Conservation (phyloP, 2,888 invertebrate species). For the Hartigia nigra region DNA sequence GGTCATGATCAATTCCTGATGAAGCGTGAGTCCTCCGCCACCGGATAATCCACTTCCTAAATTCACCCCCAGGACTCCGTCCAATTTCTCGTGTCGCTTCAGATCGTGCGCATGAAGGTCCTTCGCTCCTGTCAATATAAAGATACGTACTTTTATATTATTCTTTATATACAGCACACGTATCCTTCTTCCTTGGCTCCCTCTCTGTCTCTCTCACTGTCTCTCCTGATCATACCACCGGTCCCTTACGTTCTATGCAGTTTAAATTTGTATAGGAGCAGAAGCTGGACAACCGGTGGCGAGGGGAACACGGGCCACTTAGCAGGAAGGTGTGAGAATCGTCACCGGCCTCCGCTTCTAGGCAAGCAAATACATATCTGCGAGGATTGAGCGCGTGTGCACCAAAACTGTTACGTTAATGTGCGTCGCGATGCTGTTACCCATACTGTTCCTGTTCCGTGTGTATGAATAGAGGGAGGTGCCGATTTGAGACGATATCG, state of each 20-base stretch:
- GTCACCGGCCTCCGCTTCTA: constrained; percentile 65
- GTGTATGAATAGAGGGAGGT: background rate
- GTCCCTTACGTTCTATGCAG: constrained; percentile 45
- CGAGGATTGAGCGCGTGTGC: background rate
- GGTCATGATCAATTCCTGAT: constrained; percentile 64
- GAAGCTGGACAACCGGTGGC: constrained; percentile 55
- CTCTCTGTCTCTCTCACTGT: too few species aligned
- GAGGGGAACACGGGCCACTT: constrained; percentile 61
- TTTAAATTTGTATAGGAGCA: constrained; percentile 65
- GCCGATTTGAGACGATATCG: constrained; percentile 22
- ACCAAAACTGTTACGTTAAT: background rate
- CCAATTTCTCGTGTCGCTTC: constrained; percentile 72
- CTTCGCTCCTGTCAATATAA: constrained; percentile 73
- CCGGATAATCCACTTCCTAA: constrained; percentile 60
- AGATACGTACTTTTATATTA: background rate
- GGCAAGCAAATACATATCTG: constrained; percentile 48
- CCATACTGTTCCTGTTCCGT: background rate
- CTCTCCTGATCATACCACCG: constrained; percentile 4
- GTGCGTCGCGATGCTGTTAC: background rate
- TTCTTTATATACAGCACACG: background rate
- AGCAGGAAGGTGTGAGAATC: constrained; percentile 65
- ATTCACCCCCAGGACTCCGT: constrained; percentile 63
- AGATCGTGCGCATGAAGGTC: constrained; percentile 79
- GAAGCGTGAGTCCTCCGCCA: constrained; percentile 61
- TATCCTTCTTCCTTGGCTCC: background rate